Evolutionary conservation across 2,797 vertebrate species (phyloP).

Genomic region (Telmatherina bonti): DNA sequence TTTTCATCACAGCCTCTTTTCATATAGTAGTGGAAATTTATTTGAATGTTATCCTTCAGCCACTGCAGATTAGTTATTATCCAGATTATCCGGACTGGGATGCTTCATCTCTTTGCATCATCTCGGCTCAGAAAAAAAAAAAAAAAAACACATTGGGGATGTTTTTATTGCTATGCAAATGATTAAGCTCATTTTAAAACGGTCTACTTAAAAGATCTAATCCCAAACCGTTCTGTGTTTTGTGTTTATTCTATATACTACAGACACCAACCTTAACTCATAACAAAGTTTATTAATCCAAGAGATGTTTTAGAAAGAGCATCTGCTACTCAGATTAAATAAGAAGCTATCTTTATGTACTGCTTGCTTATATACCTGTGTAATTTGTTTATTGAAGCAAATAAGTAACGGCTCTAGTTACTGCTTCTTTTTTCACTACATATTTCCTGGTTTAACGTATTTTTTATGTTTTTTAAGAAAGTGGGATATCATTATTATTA

Average conservation of each 20-base stretch:
- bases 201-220: not conserved
- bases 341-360: not conserved
- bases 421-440: not conserved
- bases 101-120: slow-evolving; percentile 1
- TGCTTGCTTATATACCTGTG: not conserved
- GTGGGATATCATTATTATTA: no score
- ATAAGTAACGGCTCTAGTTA: not conserved
- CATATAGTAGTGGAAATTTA: slow-evolving; percentile 7
- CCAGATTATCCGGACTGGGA: not conserved
- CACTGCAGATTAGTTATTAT: not conserved
- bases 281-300: not conserved
- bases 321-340: not conserved
- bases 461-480: no score
- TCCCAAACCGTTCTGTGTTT: not conserved
- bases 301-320: not conserved
- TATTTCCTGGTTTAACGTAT: not conserved
- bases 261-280: not conserved
- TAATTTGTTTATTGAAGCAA: not conserved
- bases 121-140: not conserved
- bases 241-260: not conserved
- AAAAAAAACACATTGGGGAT: not conserved
- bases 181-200: not conserved
- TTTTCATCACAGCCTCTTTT: slow-evolving; percentile 19
- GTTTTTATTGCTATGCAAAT: not conserved
- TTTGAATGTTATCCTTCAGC: slow-evolving; percentile 10